Evolutionary conservation across 1,140 invertebrate species (phyloP).

Genomic region (Acromyrmex echinatior): DNA sequence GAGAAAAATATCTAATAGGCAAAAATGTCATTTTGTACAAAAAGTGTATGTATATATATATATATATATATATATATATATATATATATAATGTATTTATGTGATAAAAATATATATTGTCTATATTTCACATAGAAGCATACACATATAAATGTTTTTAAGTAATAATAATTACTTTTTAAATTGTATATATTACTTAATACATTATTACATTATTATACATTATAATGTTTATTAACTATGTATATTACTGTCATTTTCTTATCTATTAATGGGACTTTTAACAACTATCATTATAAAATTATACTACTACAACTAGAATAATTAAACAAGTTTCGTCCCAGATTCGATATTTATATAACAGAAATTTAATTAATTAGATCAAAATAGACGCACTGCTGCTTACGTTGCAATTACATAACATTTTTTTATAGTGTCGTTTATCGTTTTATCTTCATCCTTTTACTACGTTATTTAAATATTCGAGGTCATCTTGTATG

Average conservation of each 20-base stretch:
- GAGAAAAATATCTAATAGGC: constrained; percentile 1
- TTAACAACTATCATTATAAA: neutral
- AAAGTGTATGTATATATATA: too few species aligned
- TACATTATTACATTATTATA: too few species aligned
- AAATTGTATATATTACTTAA: neutral
- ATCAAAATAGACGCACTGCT: neutral
- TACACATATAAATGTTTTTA: neutral
- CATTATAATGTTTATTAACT: neutral
- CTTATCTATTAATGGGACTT: neutral
- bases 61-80: neutral
- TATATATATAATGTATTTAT: neutral
- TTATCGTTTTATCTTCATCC: neutral
- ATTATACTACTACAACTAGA: neutral
- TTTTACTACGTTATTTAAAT: neutral
- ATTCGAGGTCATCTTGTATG: neutral
- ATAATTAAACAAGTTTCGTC: neutral
- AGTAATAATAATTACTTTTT: neutral
- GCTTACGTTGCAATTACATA: neutral
- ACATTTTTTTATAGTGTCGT: neutral
- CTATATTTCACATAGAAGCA: neutral
- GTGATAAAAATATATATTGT: neutral
- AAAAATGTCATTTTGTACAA: neutral
- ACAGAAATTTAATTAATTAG: neutral
- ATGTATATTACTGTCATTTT: neutral
- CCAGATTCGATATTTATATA: neutral